phyloP scores from a whole-genome alignment of 2,888 invertebrate species.

The Leucania comma region DNA sequence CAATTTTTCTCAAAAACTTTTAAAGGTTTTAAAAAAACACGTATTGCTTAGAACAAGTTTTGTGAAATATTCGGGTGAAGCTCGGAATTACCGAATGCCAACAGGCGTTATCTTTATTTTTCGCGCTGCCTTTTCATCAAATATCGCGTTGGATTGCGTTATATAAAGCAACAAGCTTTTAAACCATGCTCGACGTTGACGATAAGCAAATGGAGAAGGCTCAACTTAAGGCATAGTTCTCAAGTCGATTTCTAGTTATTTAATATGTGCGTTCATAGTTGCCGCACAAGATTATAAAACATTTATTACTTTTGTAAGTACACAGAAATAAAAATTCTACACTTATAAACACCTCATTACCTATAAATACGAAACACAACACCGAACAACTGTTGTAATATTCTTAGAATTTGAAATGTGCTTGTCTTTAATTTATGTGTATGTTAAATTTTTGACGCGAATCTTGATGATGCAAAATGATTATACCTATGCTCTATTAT shows the following conservation, averaged over 20 bases:
- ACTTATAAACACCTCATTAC: conserved; percentile 66
- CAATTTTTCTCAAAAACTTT: too few relatives aligned
- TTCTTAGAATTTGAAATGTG: conserved; percentile 84
- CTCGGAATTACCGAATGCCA: too few relatives aligned
- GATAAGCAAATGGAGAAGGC: too few relatives aligned
- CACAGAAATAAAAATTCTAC: conserved; percentile 55
- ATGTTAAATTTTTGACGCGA: conserved; percentile 65
- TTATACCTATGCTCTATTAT: conserved; percentile 55
- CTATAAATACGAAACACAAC: conserved; percentile 81
- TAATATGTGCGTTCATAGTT: background rate
- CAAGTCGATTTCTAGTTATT: background rate
- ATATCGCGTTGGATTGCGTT: too few relatives aligned
- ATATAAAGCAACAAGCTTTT: too few relatives aligned
- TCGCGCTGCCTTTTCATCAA: too few relatives aligned
- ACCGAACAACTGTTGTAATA: conserved; percentile 82
- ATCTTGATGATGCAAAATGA: conserved; percentile 56
- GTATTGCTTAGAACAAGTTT: too few relatives aligned
- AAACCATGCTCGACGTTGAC: too few relatives aligned
- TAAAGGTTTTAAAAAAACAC: too few relatives aligned
- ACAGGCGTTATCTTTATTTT: too few relatives aligned
- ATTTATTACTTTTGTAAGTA: conserved; percentile 21
- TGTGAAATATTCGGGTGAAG: too few relatives aligned
- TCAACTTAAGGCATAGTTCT: background rate
- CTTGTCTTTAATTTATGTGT: conserved; percentile 75
- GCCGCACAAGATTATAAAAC: background rate